These are phyloP conservation scores for Rhabdornis inornatus DNA, from an alignment of 2,113 vertebrate species.

Conservation along the genomic window DNA sequence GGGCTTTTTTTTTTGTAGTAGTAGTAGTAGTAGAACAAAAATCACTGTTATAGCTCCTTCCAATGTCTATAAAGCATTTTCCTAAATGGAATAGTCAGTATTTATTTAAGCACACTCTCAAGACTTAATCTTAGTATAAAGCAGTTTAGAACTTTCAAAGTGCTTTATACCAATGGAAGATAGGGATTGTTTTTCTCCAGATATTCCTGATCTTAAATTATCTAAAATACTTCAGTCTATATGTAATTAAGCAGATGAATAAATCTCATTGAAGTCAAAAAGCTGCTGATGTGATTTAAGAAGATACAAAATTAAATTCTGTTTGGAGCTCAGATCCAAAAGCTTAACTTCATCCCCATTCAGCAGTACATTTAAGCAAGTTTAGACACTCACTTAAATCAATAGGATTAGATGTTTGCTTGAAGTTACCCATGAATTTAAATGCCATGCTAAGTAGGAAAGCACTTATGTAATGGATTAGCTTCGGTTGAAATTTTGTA, in stretches of 20 bases:
- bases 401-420: slow-evolving; percentile 41
- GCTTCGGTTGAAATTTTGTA: neutral
- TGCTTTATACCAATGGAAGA: neutral
- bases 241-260: slow-evolving; percentile 19
- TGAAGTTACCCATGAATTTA: slow-evolving; percentile 23
- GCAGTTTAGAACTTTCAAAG: neutral
- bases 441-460: slow-evolving; percentile 10
- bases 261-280: slow-evolving; percentile 40
- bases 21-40: neutral
- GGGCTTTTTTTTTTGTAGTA: too few relatives aligned
- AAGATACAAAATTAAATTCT: slow-evolving; percentile 24
- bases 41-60: neutral
- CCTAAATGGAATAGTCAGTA: neutral
- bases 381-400: slow-evolving; percentile 19
- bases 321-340: slow-evolving; percentile 26
- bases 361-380: neutral
- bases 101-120: neutral
- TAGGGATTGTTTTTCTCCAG: neutral
- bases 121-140: neutral
- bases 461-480: slow-evolving; percentile 8
- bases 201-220: neutral
- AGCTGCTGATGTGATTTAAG: slow-evolving; percentile 33
- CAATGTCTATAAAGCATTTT: neutral
- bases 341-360: slow-evolving; percentile 7
- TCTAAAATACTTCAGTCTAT: neutral